Evolutionary conservation across 2,113 vertebrate genomes (phyloP), one percentile per base, ranked within the genome.

Genomic region (Etheostoma cragini): DNA sequence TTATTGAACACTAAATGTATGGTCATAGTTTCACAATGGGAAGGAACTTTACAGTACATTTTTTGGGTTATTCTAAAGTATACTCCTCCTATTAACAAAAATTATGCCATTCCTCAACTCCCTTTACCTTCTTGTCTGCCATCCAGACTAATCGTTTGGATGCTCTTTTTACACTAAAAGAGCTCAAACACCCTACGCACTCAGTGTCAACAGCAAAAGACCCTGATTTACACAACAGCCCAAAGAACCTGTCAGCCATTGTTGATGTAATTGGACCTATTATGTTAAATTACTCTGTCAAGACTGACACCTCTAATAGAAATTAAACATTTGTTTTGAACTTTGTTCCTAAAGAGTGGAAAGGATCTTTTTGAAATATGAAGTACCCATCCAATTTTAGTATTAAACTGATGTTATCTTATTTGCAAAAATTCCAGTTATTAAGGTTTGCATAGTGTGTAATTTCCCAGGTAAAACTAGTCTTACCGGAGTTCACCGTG

Each of bases 271-370:
- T 57, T 60, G 45, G 61, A 78, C 15, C 58, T 67, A 73, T 52
- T 68, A 45, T 70, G 16, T 49, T 60, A 19, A 73, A 80, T 81
- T 26, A 70, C 46, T 64, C 38, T 56, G 72, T 66, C 61, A 64
- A 56, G 6, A 15, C 45, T 52, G 77, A 72, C 60, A 81, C 14
- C 52, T 67, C 56, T 69, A 24, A 50, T 52, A 78, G 45, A 54
- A 54, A 54, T 4, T 45, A 21, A 81, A 38, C 24, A 66, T 21
- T 50, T 65, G 21, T n/a, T 73, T 61, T 65, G 26, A 65, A 62
- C 13, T 26, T 47, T 50, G 10, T 57, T 62, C 45, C 35, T 2
- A 53, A 38, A 54, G 16, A 52, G 0, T 16, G 3, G 8, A 65
- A 61, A 70, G 5, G 3, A 46, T 53, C 8, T 8, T 47, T 78